Percentiles rank a stretch among this genome's conserved stretches.
phyloP scores from a whole-genome alignment of 2,888 invertebrate genomes.

The Exocentrus adspersus region DNA sequence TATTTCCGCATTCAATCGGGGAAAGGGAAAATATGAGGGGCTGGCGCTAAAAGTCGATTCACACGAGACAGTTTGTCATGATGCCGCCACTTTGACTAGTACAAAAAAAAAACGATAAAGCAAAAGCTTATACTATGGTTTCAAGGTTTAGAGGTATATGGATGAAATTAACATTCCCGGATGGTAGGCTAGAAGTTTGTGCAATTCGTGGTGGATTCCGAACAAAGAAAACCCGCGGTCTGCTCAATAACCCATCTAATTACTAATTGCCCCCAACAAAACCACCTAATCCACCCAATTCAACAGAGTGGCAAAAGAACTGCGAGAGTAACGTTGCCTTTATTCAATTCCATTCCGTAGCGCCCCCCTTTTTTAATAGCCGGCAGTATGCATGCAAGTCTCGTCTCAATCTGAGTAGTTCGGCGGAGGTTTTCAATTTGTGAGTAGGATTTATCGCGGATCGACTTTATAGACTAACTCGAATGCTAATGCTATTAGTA shows the following conservation, averaged over 20 bases:
- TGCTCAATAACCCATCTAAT: neutral
- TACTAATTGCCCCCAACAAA: neutral
- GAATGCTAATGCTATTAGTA: slow-evolving; percentile 54
- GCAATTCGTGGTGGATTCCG: no score
- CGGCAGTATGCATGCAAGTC: slow-evolving; percentile 40
- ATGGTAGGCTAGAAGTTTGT: no score
- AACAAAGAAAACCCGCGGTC: no score
- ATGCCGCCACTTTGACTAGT: no score
- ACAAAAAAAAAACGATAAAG: no score
- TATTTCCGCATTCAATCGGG: no score
- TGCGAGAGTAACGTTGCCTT: neutral
- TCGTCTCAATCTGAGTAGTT: slow-evolving; percentile 42
- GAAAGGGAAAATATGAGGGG: no score
- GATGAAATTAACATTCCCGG: no score
- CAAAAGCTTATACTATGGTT: no score
- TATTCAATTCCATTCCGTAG: neutral
- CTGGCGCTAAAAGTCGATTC: no score
- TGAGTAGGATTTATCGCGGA: slow-evolving; percentile 54
- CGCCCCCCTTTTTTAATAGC: slow-evolving; percentile 16
- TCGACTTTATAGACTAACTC: slow-evolving; percentile 52
- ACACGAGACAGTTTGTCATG: no score
- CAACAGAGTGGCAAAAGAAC: slow-evolving; percentile 15
- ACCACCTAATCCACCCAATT: neutral
- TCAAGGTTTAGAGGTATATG: no score
- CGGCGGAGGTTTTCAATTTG: slow-evolving; percentile 51